Conservation (phyloP, 2,888 invertebrate genomes). For the Petrolisthes cinctipes region DNA sequence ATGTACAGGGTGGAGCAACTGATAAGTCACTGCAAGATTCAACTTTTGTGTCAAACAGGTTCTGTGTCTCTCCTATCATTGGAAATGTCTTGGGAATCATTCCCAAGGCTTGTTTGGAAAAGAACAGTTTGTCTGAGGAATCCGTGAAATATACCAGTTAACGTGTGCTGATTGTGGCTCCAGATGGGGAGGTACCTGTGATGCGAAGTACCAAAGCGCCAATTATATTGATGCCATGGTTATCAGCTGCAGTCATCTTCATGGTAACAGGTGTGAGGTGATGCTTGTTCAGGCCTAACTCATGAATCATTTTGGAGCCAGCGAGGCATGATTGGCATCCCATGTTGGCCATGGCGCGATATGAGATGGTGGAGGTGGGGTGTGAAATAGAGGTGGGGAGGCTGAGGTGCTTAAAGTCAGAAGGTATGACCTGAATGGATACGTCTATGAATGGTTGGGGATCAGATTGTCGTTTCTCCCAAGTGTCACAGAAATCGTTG, state of each 20-base stretch:
- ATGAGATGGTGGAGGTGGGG: constrained; percentile 10
- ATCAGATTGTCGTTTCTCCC: too few relatives aligned
- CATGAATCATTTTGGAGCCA: too few relatives aligned
- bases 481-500: too few relatives aligned
- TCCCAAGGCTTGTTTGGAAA: constrained; percentile 30
- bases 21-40: not conserved
- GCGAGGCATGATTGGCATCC: constrained; percentile 17
- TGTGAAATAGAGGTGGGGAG: not conserved
- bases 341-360: constrained; percentile 33
- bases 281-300: too few relatives aligned
- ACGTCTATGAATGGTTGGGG: constrained; percentile 1
- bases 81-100: constrained; percentile 43
- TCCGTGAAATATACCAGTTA: constrained; percentile 31
- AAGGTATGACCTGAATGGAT: not conserved
- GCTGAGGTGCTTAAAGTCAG: not conserved
- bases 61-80: constrained; percentile 36
- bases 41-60: not conserved
- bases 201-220: too few relatives aligned
- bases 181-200: too few relatives aligned
- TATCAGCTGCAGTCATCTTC: too few relatives aligned
- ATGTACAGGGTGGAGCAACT: not conserved
- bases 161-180: not conserved
- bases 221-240: too few relatives aligned
- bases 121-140: constrained; percentile 37
- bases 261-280: too few relatives aligned